Evolutionary conservation across 2,113 vertebrate species (phyloP).

Genomic region (Probosciger aterrimus): DNA sequence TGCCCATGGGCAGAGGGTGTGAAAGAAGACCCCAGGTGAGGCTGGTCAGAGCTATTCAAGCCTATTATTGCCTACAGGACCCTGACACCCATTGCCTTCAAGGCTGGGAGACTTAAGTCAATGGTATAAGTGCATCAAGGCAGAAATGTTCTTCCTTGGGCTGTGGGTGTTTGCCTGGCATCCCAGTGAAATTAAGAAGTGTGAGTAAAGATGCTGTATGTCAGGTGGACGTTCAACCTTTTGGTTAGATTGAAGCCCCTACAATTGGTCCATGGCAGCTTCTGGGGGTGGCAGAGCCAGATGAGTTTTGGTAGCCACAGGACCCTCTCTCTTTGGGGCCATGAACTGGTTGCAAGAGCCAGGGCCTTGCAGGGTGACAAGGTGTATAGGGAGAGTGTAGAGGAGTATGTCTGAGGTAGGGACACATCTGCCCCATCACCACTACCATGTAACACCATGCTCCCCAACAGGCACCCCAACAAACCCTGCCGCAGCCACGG

Average conservation of each 20-base stretch:
- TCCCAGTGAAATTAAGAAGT: background rate
- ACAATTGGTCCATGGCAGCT: background rate
- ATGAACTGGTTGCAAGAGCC: fast-evolving
- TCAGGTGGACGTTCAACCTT: background rate
- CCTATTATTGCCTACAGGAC: background rate
- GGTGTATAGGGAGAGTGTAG: background rate
- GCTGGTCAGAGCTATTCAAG: background rate
- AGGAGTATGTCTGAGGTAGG: background rate
- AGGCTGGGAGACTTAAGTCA: background rate
- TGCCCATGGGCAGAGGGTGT: background rate
- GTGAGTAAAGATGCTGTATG: background rate
- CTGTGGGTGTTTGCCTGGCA: background rate
- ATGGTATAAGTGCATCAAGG: background rate
- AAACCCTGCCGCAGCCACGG: fast-evolving
- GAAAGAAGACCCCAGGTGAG: background rate
- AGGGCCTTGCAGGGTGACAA: background rate
- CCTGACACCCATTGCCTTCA: background rate
- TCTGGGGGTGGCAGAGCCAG: background rate
- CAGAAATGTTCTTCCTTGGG: background rate
- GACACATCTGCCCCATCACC: fast-evolving
- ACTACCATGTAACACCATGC: fast-evolving
- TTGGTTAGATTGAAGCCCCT: background rate
- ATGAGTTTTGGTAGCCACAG: background rate
- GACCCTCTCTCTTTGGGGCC: background rate
- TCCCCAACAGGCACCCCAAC: background rate